Evolutionary conservation across 2,888 invertebrate species (phyloP).

Genomic region (Osedax fenrisi): DNA sequence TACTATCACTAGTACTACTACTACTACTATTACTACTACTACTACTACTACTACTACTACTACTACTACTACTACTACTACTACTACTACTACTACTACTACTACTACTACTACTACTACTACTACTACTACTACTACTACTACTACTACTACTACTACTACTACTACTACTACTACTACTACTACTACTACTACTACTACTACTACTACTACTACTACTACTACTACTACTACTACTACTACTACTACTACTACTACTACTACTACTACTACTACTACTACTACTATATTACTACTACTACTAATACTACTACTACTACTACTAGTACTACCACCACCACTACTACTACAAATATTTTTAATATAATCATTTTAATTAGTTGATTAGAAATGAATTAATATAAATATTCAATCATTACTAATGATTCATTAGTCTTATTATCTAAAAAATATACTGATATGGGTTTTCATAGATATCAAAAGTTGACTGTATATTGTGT

Average conservation of each 20-base stretch:
- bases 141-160: not conserved
- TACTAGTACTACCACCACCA: too few relatives aligned
- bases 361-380: too few relatives aligned
- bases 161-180: not conserved
- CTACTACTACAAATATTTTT: too few relatives aligned
- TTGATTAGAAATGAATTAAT: too few relatives aligned
- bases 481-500: too few relatives aligned
- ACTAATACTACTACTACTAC: too few relatives aligned
- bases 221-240: not conserved
- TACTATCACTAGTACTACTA: not conserved
- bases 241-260: constrained; percentile 8
- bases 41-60: not conserved
- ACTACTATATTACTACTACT: too few relatives aligned
- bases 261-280: constrained; percentile 6
- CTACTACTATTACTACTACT: not conserved
- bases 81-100: constrained; percentile 26
- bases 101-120: constrained; percentile 1
- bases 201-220: not conserved
- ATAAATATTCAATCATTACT: too few relatives aligned
- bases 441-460: too few relatives aligned
- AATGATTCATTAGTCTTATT: too few relatives aligned
- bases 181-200: not conserved
- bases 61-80: not conserved
- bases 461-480: too few relatives aligned
- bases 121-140: not conserved